Percentiles rank a stretch among this genome's conserved stretches.
phyloP scores from a whole-genome alignment of 2,797 vertebrate genomes.

The Sebastes ruberrimus region DNA sequence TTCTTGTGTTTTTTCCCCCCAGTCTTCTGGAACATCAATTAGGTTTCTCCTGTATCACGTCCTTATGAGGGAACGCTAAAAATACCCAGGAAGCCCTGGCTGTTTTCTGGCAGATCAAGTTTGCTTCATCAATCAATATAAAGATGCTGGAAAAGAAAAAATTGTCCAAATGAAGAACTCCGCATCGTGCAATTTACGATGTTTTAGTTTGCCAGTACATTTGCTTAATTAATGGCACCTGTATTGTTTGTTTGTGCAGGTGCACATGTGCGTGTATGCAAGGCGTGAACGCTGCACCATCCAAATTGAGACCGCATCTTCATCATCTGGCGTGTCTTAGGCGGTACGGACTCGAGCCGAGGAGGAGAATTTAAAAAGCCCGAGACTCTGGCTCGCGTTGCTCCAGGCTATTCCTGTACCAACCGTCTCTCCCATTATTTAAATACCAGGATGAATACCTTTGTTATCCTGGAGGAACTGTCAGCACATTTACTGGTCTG shows the following conservation, averaged over 20 bases:
- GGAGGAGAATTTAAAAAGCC: constrained; percentile 47
- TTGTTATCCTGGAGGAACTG: constrained; percentile 70
- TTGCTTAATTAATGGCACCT: constrained; percentile 1
- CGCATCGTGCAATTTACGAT: not conserved
- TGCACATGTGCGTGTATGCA: not conserved
- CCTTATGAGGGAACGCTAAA: constrained; percentile 47
- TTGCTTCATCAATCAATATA: constrained; percentile 42
- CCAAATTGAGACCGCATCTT: constrained; percentile 14
- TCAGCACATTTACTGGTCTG: constrained; percentile 51
- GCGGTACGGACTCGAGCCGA: not conserved
- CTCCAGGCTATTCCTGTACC: constrained; percentile 73
- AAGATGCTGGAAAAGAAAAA: not conserved
- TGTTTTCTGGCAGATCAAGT: constrained; percentile 32
- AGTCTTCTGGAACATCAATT: constrained; percentile 57
- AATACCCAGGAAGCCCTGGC: constrained; percentile 53
- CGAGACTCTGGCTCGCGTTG: constrained; percentile 29
- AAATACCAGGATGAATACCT: constrained; percentile 64
- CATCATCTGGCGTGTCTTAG: constrained; percentile 26
- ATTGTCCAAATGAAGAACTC: not conserved
- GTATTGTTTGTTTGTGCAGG: not conserved
- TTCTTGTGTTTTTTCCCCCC: not conserved
- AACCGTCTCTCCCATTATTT: constrained; percentile 73
- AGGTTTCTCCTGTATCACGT: constrained; percentile 41
- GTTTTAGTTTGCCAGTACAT: not conserved
- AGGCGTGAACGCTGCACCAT: not conserved